Evolutionary conservation across 1,140 invertebrate species (phyloP).

Genomic region (Pinna nobilis): DNA sequence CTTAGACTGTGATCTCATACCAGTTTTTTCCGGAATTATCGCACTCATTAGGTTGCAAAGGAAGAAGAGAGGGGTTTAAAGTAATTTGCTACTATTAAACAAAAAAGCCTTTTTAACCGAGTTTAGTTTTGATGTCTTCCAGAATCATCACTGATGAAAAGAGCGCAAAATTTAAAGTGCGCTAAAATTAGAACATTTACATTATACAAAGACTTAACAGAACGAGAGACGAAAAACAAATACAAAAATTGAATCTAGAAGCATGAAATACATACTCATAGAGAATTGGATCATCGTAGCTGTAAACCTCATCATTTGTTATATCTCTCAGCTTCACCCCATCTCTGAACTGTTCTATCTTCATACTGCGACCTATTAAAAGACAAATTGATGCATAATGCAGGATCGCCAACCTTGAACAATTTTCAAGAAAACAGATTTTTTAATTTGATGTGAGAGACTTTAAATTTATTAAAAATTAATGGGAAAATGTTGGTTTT

Average conservation of each 20-base stretch:
- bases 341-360: constrained; percentile 37
- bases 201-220: neutral
- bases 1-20: too few species aligned
- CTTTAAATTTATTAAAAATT: too few species aligned
- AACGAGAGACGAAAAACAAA: neutral
- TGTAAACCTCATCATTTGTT: constrained; percentile 38
- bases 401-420: too few species aligned
- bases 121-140: neutral
- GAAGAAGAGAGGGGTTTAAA: too few species aligned
- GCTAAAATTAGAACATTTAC: neutral
- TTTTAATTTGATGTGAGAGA: too few species aligned
- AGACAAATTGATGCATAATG: neutral
- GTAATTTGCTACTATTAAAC: too few species aligned
- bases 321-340: constrained; percentile 23
- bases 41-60: too few species aligned
- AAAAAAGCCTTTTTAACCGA: neutral
- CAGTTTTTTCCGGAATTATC: too few species aligned
- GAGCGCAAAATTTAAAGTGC: neutral
- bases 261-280: constrained; percentile 22
- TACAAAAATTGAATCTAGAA: neutral
- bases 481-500: too few species aligned
- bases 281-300: constrained; percentile 30
- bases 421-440: too few species aligned
- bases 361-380: constrained; percentile 45
- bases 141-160: too few species aligned